These are phyloP conservation scores for Phyllotis vaccarum DNA, from an alignment of 2,797 vertebrate genomes.

Conservation along the genomic window DNA sequence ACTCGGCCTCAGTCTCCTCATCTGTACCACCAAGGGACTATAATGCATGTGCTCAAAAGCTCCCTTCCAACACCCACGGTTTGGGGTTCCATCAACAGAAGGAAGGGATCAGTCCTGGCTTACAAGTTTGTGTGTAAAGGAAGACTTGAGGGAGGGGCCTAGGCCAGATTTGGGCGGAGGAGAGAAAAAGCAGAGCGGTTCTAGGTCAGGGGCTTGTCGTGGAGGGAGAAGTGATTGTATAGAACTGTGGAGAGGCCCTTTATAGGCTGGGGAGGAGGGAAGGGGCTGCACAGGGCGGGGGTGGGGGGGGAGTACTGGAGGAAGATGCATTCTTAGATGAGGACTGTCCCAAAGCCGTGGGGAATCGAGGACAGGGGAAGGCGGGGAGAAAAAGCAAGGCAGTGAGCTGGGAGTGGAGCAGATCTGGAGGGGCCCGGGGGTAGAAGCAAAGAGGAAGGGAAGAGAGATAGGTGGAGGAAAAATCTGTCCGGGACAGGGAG, in stretches of 20 bases:
- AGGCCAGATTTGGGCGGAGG: constrained; percentile 73
- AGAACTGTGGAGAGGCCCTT: neutral
- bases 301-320: constrained; percentile 43
- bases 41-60: constrained; percentile 49
- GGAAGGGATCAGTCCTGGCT: constrained; percentile 68
- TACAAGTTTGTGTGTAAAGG: constrained; percentile 80
- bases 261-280: constrained; percentile 7
- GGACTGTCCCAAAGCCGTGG: constrained; percentile 61
- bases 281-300: constrained; percentile 41
- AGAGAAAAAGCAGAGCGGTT: constrained; percentile 68
- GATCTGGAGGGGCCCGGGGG: constrained; percentile 59
- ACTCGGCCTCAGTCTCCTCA: constrained; percentile 65
- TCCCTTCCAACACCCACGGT: constrained; percentile 45
- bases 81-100: constrained; percentile 75
- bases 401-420: constrained; percentile 65
- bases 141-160: constrained; percentile 69
- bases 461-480: constrained; percentile 33
- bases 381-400: constrained; percentile 46
- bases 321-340: constrained; percentile 57
- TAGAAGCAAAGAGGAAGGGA: constrained; percentile 34
- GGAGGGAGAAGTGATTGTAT: constrained; percentile 50
- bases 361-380: neutral
- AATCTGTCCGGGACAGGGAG: constrained; percentile 24
- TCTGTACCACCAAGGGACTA: constrained; percentile 52
- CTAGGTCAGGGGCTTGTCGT: constrained; percentile 75